A percentile compares a stretch with the other conserved stretches of the same genome.
phyloP scores from a whole-genome alignment of 2,797 vertebrate genomes.

The Enteromius anoplus region DNA sequence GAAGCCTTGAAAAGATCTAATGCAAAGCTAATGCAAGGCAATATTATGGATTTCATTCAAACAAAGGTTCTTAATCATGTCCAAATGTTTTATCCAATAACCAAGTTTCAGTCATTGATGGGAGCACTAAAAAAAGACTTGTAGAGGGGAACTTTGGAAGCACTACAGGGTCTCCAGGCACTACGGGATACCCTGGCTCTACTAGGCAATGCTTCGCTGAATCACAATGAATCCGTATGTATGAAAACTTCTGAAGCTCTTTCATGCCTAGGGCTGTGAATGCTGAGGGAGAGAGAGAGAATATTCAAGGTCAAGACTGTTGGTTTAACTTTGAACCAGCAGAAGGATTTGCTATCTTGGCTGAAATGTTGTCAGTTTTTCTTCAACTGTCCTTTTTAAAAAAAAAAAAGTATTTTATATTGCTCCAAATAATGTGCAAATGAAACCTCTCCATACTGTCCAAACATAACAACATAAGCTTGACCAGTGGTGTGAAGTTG shows the following conservation, averaged over 20 bases:
- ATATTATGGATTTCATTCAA: not conserved
- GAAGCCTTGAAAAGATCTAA: not conserved
- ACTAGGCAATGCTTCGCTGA: slow-evolving; percentile 45
- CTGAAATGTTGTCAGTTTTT: slow-evolving; percentile 6
- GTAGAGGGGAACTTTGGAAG: slow-evolving; percentile 27
- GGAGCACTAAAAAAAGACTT: slow-evolving; percentile 25
- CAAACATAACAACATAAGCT: not conserved
- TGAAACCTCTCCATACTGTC: not conserved
- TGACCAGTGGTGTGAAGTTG: no score
- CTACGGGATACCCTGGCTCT: slow-evolving; percentile 27
- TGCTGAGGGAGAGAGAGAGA: not conserved
- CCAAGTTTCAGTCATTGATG: not conserved
- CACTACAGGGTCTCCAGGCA: slow-evolving; percentile 24
- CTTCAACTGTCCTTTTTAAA: not conserved
- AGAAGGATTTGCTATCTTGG: not conserved
- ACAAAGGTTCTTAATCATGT: slow-evolving; percentile 5
- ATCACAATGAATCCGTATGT: slow-evolving; percentile 34
- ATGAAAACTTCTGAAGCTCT: slow-evolving; percentile 17
- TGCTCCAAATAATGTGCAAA: not conserved
- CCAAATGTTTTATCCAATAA: slow-evolving; percentile 3
- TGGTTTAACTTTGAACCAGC: not conserved
- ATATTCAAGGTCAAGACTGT: not conserved
- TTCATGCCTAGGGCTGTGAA: slow-evolving; percentile 16
- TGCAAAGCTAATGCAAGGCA: not conserved
- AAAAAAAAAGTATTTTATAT: not conserved